These are phyloP conservation scores for Diceros bicornis DNA, from an alignment of 2,797 vertebrate species.

Conservation along the genomic window DNA sequence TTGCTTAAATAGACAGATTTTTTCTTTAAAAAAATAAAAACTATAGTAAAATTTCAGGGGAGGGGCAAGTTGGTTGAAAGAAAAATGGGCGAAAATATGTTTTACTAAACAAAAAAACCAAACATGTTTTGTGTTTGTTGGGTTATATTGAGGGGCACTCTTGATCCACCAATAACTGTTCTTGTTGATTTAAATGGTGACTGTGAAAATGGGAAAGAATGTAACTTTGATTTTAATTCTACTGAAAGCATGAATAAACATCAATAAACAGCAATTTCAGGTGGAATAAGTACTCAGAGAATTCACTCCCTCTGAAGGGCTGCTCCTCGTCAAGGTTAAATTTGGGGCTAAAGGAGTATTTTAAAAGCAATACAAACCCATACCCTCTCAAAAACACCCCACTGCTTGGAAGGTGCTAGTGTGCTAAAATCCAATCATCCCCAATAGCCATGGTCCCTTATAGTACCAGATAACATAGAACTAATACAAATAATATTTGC, in stretches of 20 bases:
- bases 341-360: not conserved
- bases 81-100: not conserved
- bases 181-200: slow-evolving; percentile 50
- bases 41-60: slow-evolving; percentile 11
- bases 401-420: not conserved
- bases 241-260: slow-evolving; percentile 16
- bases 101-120: slow-evolving; percentile 14
- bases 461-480: not conserved
- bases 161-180: not conserved
- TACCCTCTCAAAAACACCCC: not conserved
- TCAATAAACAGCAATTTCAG: not conserved
- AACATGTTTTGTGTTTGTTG: not conserved
- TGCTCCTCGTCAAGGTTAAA: slow-evolving; percentile 38
- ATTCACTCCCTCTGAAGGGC: not conserved
- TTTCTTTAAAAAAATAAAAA: slow-evolving; percentile 24
- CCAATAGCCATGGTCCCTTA: not conserved
- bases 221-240: slow-evolving; percentile 39
- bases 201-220: slow-evolving; percentile 8
- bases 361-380: not conserved
- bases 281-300: not conserved
- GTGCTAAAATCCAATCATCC: not conserved
- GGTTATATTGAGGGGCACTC: not conserved
- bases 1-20: slow-evolving; percentile 21
- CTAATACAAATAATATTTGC: not conserved
- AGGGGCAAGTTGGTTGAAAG: not conserved